Base-by-base conservation (phyloP, 2,113 vertebrate species). In the Aptenodytes patagonicus region DNA sequence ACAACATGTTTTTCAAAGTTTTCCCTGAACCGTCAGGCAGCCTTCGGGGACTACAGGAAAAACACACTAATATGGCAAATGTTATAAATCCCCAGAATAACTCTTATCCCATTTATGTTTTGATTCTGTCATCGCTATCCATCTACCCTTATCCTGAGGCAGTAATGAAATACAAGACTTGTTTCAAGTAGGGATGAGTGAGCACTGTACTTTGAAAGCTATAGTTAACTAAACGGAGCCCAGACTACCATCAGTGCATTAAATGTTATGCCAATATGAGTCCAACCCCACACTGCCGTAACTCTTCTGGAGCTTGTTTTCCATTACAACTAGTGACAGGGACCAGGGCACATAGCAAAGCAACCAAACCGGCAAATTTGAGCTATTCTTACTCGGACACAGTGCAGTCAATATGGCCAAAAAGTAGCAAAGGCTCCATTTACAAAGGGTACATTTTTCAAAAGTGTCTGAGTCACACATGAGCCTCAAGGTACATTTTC, bases 81-180 rank as follows among this genome's bases (percentile, higher is more conserved):
- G 42, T 57, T 89, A 25, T 89, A 95, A 91, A 87, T 79, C 81
- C 71, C 25, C 77, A 89, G 61, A 95, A 89, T 87, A 93, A 97
- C 34, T 89, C 83, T 89, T 82, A 94, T 85, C 73, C 83, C 73
- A 84, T 89, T 89, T 82, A 91, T 91, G 83, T 91, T 94, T 97
- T 87, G 77, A 94, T 89, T 94, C 69, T 95, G 93, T 76, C 83
- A 93, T 76, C 10, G 4, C 54, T 93, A 93, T 95, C 77, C 77
- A 93, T 94, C 91, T 84, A 76, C 55, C n/a, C 81, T 82, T 84
- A 80, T 89, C 90, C 91, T 87, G 68, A 92, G 83, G 91, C 77
- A 79, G 31, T 69, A 95, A 84, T 54, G 80, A 95, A 95, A 89
- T 65, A 95, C 28, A 93, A 79, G 91, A 54, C 49, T 89, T 81